These are phyloP conservation scores for Margaritifera margaritifera DNA, from an alignment of 2,888 invertebrate species.

Conservation along the genomic window DNA sequence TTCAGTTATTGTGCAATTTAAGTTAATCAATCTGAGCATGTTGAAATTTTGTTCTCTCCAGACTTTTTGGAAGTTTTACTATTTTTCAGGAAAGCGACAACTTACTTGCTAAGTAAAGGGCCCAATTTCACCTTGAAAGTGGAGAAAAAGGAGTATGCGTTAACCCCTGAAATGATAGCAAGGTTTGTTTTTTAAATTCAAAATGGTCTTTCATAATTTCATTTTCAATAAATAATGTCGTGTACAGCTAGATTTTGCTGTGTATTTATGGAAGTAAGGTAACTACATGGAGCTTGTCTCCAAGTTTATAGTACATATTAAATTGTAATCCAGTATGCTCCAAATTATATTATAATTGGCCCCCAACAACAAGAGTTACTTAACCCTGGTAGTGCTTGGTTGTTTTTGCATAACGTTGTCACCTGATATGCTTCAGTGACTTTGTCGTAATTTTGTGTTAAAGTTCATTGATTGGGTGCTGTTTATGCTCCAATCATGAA, in stretches of 20 bases:
- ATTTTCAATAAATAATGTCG: no score
- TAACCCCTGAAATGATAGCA: conserved; percentile 93
- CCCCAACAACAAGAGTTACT: background rate
- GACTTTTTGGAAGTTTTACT: conserved; percentile 9
- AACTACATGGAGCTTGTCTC: background rate
- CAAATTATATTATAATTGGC: background rate
- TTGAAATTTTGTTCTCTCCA: background rate
- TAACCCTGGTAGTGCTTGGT: background rate
- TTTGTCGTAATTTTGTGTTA: no score
- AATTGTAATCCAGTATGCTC: background rate
- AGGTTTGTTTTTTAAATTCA: conserved; percentile 71
- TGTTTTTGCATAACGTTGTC: no score
- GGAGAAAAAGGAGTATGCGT: conserved; percentile 92
- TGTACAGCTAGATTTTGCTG: no score
- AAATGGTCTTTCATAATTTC: background rate
- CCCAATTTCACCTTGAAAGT: conserved; percentile 86
- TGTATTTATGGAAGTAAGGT: no score
- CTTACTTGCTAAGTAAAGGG: conserved; percentile 89
- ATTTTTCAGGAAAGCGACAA: conserved; percentile 80
- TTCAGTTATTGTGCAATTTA: background rate
- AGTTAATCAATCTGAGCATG: background rate
- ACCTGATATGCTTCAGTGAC: no score
- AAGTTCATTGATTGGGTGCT: no score
- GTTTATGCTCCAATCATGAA: no score
- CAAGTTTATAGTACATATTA: background rate